phyloP scores from a whole-genome alignment of 2,888 invertebrate genomes.

The Drosophila anomelani region DNA sequence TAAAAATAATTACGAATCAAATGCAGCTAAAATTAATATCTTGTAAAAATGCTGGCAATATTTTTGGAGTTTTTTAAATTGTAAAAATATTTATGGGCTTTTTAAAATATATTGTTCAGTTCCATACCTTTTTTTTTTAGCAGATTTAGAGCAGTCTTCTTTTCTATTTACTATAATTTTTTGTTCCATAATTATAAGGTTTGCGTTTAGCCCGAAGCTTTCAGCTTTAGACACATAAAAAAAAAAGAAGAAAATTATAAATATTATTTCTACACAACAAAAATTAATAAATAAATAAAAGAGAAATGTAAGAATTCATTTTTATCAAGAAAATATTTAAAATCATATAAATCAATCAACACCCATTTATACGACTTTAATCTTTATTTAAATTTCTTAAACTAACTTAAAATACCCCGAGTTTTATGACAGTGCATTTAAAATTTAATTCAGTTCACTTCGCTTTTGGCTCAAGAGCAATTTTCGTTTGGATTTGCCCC shows the following conservation, averaged over 20 bases:
- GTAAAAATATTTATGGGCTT: background rate
- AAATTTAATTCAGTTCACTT: conserved; percentile 11
- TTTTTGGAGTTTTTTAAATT: background rate
- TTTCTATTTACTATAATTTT: background rate
- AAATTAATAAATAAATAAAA: no score
- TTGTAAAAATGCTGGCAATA: background rate
- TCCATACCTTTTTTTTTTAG: background rate
- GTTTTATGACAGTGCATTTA: background rate
- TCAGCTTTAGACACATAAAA: background rate
- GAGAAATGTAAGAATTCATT: no score
- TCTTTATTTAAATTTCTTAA: background rate
- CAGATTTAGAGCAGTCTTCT: background rate
- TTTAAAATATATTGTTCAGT: background rate
- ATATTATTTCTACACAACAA: no score
- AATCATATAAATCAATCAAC: no score
- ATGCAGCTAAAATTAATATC: background rate
- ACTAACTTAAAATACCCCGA: background rate
- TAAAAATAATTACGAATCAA: background rate
- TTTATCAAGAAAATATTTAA: no score
- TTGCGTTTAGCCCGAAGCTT: background rate
- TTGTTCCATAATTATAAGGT: background rate
- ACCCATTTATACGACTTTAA: no score
- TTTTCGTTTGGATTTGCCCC: conserved; percentile 58
- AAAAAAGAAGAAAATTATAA: no score
- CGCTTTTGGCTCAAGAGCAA: conserved; percentile 46